These are phyloP conservation scores for Rousettus madagascariensis DNA, from an alignment of 2,797 vertebrate species.

Conservation along the genomic window DNA sequence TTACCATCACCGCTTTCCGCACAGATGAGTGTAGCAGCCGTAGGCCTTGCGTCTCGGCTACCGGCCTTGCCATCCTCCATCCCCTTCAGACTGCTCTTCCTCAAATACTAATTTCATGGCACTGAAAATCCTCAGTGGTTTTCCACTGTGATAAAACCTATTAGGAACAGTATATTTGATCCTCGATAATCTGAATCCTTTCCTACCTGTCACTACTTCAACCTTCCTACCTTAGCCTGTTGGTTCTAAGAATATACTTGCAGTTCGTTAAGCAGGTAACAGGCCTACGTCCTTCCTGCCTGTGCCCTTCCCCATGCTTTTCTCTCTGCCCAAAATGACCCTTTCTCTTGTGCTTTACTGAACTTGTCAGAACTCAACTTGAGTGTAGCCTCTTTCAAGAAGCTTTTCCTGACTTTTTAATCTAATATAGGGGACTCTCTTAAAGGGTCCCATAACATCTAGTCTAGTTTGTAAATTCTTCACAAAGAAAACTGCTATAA, in stretches of 20 bases:
- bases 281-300: not conserved
- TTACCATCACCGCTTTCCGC: not conserved
- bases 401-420: not conserved
- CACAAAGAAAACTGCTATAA: not conserved
- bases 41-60: not conserved
- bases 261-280: not conserved
- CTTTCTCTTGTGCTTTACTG: not conserved
- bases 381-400: not conserved
- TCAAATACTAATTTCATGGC: not conserved
- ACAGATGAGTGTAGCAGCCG: not conserved
- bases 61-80: not conserved
- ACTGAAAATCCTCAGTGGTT: not conserved
- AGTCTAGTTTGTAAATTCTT: not conserved
- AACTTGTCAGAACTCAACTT: not conserved
- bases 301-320: not conserved
- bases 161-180: not conserved
- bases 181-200: not conserved
- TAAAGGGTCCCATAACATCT: not conserved
- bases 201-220: not conserved
- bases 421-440: not conserved
- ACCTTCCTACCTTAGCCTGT: not conserved
- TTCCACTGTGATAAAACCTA: not conserved
- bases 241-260: not conserved
- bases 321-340: not conserved
- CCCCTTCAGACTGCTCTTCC: not conserved